Evolutionary conservation across 35 echinoderm and acorn worm genomes (phyloP), one percentile per base, ranked within the genome.

Genomic region (Lytechinus variegatus): DNA sequence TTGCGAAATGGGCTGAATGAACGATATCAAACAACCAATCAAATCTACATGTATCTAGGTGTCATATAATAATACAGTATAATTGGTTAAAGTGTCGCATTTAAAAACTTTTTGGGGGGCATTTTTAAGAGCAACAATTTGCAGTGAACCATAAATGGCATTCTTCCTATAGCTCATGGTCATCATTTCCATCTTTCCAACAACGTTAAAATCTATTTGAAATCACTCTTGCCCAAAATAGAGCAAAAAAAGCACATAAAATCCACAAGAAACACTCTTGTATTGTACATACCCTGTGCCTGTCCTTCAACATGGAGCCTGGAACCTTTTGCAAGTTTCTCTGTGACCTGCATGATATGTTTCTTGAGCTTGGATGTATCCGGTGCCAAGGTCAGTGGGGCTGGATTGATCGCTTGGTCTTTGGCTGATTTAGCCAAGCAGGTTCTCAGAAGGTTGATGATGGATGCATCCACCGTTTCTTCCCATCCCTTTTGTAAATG

Each of bases 331-430:
- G 89, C 86, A 11, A 99, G 97, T 19, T 97, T 89, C 52, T 99
- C 98, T 51, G 72, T 90, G 57, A 99, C 56, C 93, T 96, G 97
- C 14, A 94, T 94, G 95, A 99, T 97, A 56, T 99, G 98, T 86
- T 99, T 99, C 97, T 98, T 98, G 55, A 99, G 94, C 86, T 96
- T 98, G 27, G 97, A 92, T 4, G 95, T 89, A 27, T 99, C 98
- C 0, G 94, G 14, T 10, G 96, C 79, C 96, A 97, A 96, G 91
- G 88, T 87, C 12, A 99, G 86, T 8, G 94, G 95, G 86, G 94
- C 71, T 19, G 98, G 98, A 61, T 97, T 99, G 9, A 97, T 95
- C 1, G 96, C 95, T 87, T 99, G 98, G 92, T 99, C 98, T 89
- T 98, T 98, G 28, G 94, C 95, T 19, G 96, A 86, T 95, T 98